Evolutionary conservation across 1,140 invertebrate species (phyloP).

Genomic region (Anastatus disparis): DNA sequence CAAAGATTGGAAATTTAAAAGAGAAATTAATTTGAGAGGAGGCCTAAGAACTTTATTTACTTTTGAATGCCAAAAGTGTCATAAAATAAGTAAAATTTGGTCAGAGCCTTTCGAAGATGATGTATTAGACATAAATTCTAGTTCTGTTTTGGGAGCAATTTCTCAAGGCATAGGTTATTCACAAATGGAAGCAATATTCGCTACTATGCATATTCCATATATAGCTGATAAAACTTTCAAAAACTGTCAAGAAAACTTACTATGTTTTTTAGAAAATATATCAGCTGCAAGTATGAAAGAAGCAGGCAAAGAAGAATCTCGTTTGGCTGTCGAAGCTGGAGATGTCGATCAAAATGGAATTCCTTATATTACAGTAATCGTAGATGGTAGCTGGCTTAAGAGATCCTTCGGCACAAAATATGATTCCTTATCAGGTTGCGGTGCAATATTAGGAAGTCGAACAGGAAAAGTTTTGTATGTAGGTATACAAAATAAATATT

Average conservation of each 20-base stretch:
- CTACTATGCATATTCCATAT: constrained; percentile 24
- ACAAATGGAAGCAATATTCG: constrained; percentile 20
- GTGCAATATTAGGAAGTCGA: constrained; percentile 47
- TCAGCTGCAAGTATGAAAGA: constrained; percentile 24
- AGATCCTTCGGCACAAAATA: constrained; percentile 52
- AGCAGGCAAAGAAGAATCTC: constrained; percentile 3
- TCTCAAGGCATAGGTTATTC: constrained; percentile 2
- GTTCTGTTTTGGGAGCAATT: constrained; percentile 25
- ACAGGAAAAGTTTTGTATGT: constrained; percentile 46
- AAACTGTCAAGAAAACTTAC: not conserved
- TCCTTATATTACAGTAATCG: constrained; percentile 49
- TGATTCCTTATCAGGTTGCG: constrained; percentile 50
- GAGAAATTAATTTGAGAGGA: too few species aligned
- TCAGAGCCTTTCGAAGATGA: not conserved
- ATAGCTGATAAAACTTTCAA: constrained; percentile 28
- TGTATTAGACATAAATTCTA: constrained; percentile 27
- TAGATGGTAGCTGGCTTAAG: constrained; percentile 52
- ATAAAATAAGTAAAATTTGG: constrained; percentile 5
- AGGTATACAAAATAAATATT: constrained; percentile 52
- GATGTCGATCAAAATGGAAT: constrained; percentile 39
- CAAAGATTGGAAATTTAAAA: constrained; percentile 3
- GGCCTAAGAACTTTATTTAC: constrained; percentile 24
- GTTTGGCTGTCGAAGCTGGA: constrained; percentile 30
- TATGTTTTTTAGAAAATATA: not conserved
- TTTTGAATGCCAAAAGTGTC: constrained; percentile 30